Base-by-base conservation (phyloP, 1,140 invertebrate species). In the Berghia stephanieae region DNA sequence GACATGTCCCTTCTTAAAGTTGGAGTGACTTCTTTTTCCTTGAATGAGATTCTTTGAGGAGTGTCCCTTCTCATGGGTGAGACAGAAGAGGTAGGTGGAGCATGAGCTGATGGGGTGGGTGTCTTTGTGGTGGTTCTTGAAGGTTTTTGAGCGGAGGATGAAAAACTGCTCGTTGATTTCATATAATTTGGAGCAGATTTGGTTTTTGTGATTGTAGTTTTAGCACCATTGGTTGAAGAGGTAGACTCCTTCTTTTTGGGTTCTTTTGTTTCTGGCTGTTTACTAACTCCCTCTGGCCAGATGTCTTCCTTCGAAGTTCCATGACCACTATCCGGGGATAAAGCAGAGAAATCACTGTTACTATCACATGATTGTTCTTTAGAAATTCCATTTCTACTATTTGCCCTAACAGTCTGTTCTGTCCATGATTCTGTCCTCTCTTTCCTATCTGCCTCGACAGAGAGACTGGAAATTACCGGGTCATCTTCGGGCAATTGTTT, bases 351-450 rank as follows among this genome's bases (percentile, higher is more conserved):
- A 24, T 84, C 82, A 13, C 46, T 31, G 42, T 44, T 68, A 38
- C 8, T 42, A 52, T 36, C 67, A 3, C 81, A 52, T 0, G 78
- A 79, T n/a, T 82, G 84, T 79, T 85, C 80, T 27, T 81, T 34
- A 3, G 79, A 68, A 13, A 79, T 74, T 57, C 80, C 80, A 68
- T 82, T 82, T 42, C 42, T 74, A 42, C 63, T 78, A 57, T 74
- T 80, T 44, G 57, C 72, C 3, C 77, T 78, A 13, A 84, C 82
- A 44, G 78, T 71, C 24, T 83, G 78, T 76, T 85, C 85, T 5
- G 86, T 87, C 86, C 86, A 87, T 1, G 82, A 84, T 69, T 87
- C 86, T 8, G 85, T 86, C 70, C 85, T 72, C 57, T 85, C 80
- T 71, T 87, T 87, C n/a, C 84, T 75, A 40, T 79, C 79, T 34